phyloP scores from a whole-genome alignment of 2,797 vertebrate species.

The Microchirus variegatus region DNA sequence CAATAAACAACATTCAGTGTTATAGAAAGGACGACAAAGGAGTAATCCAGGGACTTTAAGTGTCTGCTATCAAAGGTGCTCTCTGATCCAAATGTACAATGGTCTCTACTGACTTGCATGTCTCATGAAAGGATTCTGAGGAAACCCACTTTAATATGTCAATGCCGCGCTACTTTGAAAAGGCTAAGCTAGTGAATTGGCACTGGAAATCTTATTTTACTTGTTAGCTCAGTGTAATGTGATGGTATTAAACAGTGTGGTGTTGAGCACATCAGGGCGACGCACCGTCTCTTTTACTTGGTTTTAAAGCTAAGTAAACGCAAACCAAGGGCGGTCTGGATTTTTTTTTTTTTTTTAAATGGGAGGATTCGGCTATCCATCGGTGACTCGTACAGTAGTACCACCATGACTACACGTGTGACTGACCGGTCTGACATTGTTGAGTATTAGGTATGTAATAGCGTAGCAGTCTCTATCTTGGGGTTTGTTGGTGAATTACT shows the following conservation, averaged over 20 bases:
- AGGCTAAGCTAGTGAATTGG: slow-evolving; percentile 19
- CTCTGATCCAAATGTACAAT: slow-evolving; percentile 60
- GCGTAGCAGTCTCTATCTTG: slow-evolving; percentile 81
- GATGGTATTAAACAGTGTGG: slow-evolving; percentile 32
- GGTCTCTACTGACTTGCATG: slow-evolving; percentile 51
- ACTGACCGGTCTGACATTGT: slow-evolving; percentile 74
- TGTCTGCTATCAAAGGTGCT: slow-evolving; percentile 73
- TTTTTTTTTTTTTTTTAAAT: too few relatives aligned
- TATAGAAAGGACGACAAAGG: slow-evolving; percentile 27
- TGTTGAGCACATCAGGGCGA: slow-evolving; percentile 47
- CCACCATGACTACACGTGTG: slow-evolving; percentile 69
- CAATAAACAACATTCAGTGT: slow-evolving; percentile 52
- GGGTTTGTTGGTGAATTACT: slow-evolving; percentile 82
- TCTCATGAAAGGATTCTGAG: slow-evolving; percentile 29
- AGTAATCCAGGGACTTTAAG: slow-evolving; percentile 65
- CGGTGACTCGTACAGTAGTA: slow-evolving; percentile 48
- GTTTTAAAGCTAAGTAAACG: slow-evolving; percentile 55
- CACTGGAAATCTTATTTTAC: slow-evolving; percentile 34
- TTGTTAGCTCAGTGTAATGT: slow-evolving; percentile 37
- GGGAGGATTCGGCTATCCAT: slow-evolving; percentile 7
- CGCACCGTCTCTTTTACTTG: slow-evolving; percentile 46
- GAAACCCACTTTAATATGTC: slow-evolving; percentile 15
- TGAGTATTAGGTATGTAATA: slow-evolving; percentile 81
- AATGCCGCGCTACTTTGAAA: slow-evolving; percentile 11
- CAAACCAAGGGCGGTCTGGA: slow-evolving; percentile 35